Base-by-base conservation (phyloP, 2,797 vertebrate genomes). In the Scolopax rusticola region DNA sequence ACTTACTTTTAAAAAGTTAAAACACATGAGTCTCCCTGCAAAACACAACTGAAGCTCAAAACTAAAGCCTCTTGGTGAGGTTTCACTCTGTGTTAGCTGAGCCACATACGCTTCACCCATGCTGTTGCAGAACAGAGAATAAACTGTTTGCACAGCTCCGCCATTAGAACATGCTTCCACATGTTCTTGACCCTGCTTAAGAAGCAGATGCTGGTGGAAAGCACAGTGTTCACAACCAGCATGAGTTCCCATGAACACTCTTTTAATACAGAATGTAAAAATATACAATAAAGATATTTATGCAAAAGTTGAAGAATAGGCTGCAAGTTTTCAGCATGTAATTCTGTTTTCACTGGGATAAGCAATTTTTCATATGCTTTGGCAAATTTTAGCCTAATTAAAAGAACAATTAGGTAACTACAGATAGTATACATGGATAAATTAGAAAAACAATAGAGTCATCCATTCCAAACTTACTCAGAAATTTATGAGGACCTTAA, bases 351-450 rank as follows among this genome's bases (percentile, higher is more conserved):
- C 65, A 89, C 53, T 79, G 41, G 64, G 18, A 74, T 60, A 89
- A 71, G 69, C 61, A 78, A 56, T 84, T 94, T 91, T 92, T 95
- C 68, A 84, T 51, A 78, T 4, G 25, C 68, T 84, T 86, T 83
- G 73, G 57, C 43, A 92, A 93, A 89, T 92, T 94, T 88, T 81
- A 83, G n/a, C 65, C 61, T 78, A 89, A 92, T 91, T 92, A 96
- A 93, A 96, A 91, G 82, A 92, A 75, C 53, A 81, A 65, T 47
- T 65, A 83, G 82, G 69, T 86, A 96, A 84, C 27, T 54, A 54
- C 30, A 18, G 28, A 54, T 18, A 32, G 51, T 54, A 54, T 54
- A 54, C 28, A 28, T 30, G 28, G 28, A 53, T 53, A 53, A 53
- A 53, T 54, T 54, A 54, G 28, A 54, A 17, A 28, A 54, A 54